Base-by-base conservation (phyloP, 1,140 invertebrate species). In the Monochamus saltuarius region DNA sequence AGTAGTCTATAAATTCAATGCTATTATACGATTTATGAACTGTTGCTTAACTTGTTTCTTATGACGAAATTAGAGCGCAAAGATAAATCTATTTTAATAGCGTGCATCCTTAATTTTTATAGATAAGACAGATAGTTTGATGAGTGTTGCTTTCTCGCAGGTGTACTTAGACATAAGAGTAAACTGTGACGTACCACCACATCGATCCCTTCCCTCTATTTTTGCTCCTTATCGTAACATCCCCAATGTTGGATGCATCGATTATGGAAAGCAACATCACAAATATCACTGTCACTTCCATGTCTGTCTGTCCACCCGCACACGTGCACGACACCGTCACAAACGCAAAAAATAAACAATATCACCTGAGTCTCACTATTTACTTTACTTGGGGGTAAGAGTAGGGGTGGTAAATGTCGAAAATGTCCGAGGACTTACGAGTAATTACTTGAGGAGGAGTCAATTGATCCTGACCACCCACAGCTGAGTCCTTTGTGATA, bases 171-270 rank as follows among this genome's bases (percentile, higher is more conserved):
- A 29, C 22, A 29, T 29, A 29, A 29, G 6, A 29, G 22, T 29
- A 16, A 46, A 46, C 16, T 11, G 29, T 43, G 19, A 60, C 81
- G 65, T 73, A 83, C 81, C 82, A 82, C 82, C 82, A 83, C 81
- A 81, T 82, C 46, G 81, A 82, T 68, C 82, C 82, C 59, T 80
- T 74, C 45, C 81, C 80, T 10, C 79, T 72, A 60, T 81, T 81
- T 64, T 82, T 81, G 71, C 75, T 82, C 64, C 76, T 77, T 9
- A 60, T 70, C 53, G 64, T 56, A 35, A 72, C 67, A 45, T 68
- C 61, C 29, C 64, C 65, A 19, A 62, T 45, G 47, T 56, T 61
- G 19, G 19, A 13, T 4, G 45, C 60, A 42, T 45, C 57, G 17
- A 37, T 39, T 35, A 68, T 50, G 45, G 64, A 62, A 59, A 67